Conservation (phyloP, 2,797 vertebrate genomes). For the Agapornis canus region DNA sequence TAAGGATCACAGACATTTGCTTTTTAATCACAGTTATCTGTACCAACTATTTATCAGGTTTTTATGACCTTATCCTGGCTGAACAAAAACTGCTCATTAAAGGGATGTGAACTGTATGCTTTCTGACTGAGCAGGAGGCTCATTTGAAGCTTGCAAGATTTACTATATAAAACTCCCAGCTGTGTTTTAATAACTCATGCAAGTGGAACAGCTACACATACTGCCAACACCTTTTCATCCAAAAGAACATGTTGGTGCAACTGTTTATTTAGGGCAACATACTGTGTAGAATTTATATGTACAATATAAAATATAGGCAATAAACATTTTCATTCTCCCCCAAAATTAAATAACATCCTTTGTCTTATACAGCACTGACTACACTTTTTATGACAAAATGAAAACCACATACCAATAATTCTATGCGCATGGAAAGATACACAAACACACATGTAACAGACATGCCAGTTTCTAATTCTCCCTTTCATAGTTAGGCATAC, state of each 20-base stretch:
- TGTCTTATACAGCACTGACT: not conserved
- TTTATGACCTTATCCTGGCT: not conserved
- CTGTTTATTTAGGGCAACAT: conserved; percentile 1
- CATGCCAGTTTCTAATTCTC: not conserved
- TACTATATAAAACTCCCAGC: conserved; percentile 1
- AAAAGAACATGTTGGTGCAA: not conserved
- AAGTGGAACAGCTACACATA: conserved; percentile 23
- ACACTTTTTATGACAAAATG: not conserved
- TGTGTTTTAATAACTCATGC: not conserved
- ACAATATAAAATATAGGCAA: not conserved
- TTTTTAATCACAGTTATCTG: conserved; percentile 10
- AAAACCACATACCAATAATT: fast-evolving
- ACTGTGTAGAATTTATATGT: not conserved
- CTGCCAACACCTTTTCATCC: conserved; percentile 9
- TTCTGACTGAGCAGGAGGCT: not conserved
- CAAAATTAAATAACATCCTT: not conserved
- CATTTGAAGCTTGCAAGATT: not conserved
- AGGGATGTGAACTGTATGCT: not conserved
- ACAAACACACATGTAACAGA: not conserved
- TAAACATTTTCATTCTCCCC: not conserved
- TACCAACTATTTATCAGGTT: not conserved
- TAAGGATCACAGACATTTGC: not conserved
- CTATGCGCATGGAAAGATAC: not conserved
- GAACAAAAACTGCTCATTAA: not conserved
- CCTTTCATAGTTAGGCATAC: not conserved